Base-by-base conservation (phyloP, 2,888 invertebrate genomes). In the Drosophila peninsularis region DNA sequence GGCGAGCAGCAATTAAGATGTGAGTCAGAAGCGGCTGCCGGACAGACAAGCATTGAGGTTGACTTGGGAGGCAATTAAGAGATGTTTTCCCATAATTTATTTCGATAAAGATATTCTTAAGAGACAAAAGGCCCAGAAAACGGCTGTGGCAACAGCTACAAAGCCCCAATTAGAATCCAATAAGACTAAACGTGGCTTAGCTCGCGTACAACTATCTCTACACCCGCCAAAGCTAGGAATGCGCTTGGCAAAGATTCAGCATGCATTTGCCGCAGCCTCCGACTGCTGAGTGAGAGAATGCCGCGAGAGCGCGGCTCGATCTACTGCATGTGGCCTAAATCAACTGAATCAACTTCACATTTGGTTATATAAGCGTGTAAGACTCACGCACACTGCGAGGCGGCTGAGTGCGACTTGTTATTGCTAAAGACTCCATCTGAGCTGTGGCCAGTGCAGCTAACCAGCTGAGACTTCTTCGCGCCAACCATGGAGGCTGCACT, bases 321-420 rank as follows among this genome's bases (percentile, higher is more conserved):
- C 11, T 37, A 30, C 52, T 52, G 56, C 69, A 49, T 47, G 10
- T 69, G 69, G 53, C 69, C 74, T 57, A 73, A 76, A 76, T 75
- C 68, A 62, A 72, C 63, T 63, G 58, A 75, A 76, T 63, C 50
- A 56, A 73, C 62, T 77, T 57, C 58, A 79, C 62, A 85, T 80
- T 80, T 68, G 65, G 80, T 82, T 82, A 80, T 82, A 85, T 78
- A 82, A 82, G 71, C 72, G 64, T 24, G 44, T 61, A 53, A 80
- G 50, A 76, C 56, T 58, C 39, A 62, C 57, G 50, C 57, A 57
- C 53, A 55, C 50, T 27, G 49, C 44, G 24, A 45, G 47, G 53
- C 62, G 49, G 49, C 32, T 42, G 37, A 39, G 19, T 56, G 49
- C 44, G 62, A 76, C 76, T 73, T 65, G 83, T 56, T 86, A 67